Percentiles rank a stretch among this genome's conserved stretches.
These are phyloP conservation scores for Hydrolagus colliei DNA, from an alignment of 2,797 vertebrate species.

Conservation along the genomic window DNA sequence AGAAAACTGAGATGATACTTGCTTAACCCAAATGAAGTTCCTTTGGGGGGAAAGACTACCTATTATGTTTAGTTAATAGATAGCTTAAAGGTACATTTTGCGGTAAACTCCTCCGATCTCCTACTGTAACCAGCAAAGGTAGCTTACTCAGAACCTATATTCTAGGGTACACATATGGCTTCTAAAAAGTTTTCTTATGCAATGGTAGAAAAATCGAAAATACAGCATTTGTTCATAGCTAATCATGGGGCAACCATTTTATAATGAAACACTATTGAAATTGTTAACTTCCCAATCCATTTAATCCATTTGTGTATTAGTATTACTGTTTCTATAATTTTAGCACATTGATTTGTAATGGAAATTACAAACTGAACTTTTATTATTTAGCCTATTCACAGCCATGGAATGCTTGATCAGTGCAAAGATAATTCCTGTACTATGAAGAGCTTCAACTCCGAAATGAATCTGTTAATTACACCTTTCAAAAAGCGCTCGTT, in stretches of 20 bases:
- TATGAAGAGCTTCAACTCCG: background rate
- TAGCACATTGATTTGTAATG: background rate
- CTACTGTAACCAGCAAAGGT: background rate
- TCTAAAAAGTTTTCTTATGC: background rate
- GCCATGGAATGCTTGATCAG: background rate
- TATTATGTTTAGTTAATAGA: background rate
- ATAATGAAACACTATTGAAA: background rate
- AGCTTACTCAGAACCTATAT: background rate
- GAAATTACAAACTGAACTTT: background rate
- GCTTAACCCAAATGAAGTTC: background rate
- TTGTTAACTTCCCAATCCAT: background rate
- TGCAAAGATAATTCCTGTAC: background rate
- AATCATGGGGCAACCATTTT: background rate
- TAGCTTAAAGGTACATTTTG: background rate
- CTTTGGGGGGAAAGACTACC: background rate
- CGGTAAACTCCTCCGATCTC: background rate
- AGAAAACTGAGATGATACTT: background rate
- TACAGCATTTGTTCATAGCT: background rate
- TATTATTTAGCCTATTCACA: background rate
- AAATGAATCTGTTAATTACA: slow-evolving; percentile 4
- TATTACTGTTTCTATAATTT: too few species aligned
- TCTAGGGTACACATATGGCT: background rate
- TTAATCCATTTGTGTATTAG: background rate
- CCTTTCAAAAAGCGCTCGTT: background rate
- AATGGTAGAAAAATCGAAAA: background rate